Evolutionary conservation across 2,113 vertebrate genomes (phyloP).

Genomic region (Microcebus ravelobensis): DNA sequence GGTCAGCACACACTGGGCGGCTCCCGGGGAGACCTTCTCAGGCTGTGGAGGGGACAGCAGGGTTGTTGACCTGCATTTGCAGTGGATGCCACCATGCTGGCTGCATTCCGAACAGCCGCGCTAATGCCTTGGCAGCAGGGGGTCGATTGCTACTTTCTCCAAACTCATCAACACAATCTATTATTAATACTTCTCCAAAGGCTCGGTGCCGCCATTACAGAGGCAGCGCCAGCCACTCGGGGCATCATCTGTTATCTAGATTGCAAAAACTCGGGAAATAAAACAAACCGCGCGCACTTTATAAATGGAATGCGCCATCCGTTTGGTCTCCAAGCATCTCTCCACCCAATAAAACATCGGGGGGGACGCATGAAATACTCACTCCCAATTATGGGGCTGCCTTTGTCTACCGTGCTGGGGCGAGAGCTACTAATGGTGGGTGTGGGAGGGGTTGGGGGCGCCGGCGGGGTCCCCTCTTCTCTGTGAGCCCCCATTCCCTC

Average conservation of each 20-base stretch:
- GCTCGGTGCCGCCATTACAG: constrained; percentile 84
- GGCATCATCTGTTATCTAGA: constrained; percentile 90
- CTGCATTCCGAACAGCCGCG: constrained; percentile 77
- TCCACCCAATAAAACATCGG: constrained; percentile 86
- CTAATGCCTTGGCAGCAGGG: constrained; percentile 88
- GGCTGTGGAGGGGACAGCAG: neutral
- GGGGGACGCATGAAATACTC: constrained; percentile 85
- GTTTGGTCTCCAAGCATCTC: constrained; percentile 83
- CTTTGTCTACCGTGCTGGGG: constrained; percentile 61
- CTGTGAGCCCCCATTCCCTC: neutral
- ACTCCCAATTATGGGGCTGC: constrained; percentile 73
- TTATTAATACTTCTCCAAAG: constrained; percentile 89
- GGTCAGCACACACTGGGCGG: neutral
- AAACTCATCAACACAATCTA: constrained; percentile 91
- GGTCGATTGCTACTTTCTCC: constrained; percentile 90
- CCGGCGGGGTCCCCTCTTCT: neutral
- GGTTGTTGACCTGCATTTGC: constrained; percentile 44
- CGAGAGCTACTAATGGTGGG: neutral
- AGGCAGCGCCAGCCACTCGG: constrained; percentile 84
- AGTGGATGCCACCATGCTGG: neutral
- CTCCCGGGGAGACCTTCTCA: neutral
- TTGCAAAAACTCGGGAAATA: constrained; percentile 87
- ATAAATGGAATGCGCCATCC: constrained; percentile 89
- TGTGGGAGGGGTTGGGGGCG: neutral
- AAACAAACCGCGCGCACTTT: constrained; percentile 86